These are phyloP conservation scores for Sebastes hubbsi DNA, from an alignment of 2,797 vertebrate genomes.

Conservation along the genomic window DNA sequence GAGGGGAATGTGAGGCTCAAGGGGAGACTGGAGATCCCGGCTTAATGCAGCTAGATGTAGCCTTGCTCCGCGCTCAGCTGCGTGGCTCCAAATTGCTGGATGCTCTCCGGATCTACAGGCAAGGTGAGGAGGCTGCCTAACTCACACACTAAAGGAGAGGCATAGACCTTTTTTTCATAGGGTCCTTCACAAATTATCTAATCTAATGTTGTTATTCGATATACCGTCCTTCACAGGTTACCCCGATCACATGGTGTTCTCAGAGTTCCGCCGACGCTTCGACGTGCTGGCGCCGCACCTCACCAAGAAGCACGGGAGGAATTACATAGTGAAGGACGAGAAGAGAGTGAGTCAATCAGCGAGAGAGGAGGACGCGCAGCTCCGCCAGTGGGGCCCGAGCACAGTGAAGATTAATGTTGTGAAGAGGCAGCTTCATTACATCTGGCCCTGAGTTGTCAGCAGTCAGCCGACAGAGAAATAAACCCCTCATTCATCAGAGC, in stretches of 20 bases:
- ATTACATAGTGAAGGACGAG: conserved; percentile 97
- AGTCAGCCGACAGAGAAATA: conserved; percentile 70
- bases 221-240: conserved; percentile 83
- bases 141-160: neutral
- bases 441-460: conserved; percentile 73
- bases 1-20: conserved; percentile 85
- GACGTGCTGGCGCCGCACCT: conserved; percentile 95
- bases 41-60: conserved; percentile 92
- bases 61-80: conserved; percentile 93
- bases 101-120: conserved; percentile 93
- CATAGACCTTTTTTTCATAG: neutral
- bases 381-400: conserved; percentile 43
- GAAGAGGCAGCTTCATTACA: conserved; percentile 74
- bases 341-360: conserved; percentile 87
- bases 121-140: conserved; percentile 83
- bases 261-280: conserved; percentile 95
- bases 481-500: conserved; percentile 76
- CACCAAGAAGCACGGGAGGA: conserved; percentile 95
- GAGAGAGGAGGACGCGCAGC: conserved; percentile 44
- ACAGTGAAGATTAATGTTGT: conserved; percentile 73
- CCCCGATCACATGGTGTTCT: conserved; percentile 97
- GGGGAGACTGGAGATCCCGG: conserved; percentile 88
- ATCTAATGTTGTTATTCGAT: neutral
- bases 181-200: neutral
- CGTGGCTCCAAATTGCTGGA: conserved; percentile 93